Evolutionary conservation across 2,888 invertebrate genomes (phyloP).

Genomic region (Chymomyza fuscimana): DNA sequence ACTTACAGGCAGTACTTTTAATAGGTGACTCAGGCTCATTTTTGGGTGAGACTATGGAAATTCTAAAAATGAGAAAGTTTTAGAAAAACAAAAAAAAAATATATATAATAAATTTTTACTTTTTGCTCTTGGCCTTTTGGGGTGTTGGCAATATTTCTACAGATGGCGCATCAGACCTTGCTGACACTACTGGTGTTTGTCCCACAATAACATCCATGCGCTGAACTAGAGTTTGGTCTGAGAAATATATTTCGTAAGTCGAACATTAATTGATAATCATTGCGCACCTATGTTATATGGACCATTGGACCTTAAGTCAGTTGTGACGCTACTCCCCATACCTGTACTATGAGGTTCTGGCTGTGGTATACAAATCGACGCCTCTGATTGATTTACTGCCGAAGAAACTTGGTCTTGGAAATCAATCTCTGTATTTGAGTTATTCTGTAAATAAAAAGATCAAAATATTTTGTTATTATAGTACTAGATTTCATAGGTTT

Average conservation of each 20-base stretch:
- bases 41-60: constrained; percentile 68
- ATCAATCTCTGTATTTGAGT: constrained; percentile 57
- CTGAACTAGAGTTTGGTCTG: constrained; percentile 51
- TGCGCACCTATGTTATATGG: constrained; percentile 54
- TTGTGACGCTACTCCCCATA: constrained; percentile 21
- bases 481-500: background rate
- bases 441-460: constrained; percentile 39
- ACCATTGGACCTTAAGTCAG: constrained; percentile 40
- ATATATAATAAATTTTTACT: constrained; percentile 50
- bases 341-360: constrained; percentile 36
- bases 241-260: background rate
- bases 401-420: constrained; percentile 52
- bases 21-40: constrained; percentile 38
- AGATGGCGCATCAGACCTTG: constrained; percentile 84
- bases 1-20: constrained; percentile 47
- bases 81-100: background rate
- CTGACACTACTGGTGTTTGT: constrained; percentile 85
- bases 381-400: constrained; percentile 42
- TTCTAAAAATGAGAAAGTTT: constrained; percentile 47
- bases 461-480: background rate
- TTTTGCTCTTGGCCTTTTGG: constrained; percentile 80
- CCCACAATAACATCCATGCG: constrained; percentile 53
- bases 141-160: constrained; percentile 78
- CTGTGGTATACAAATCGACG: constrained; percentile 44
- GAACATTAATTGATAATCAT: background rate